Base-by-base conservation (phyloP, 2,888 invertebrate species). In the Leptura quadrifasciata region DNA sequence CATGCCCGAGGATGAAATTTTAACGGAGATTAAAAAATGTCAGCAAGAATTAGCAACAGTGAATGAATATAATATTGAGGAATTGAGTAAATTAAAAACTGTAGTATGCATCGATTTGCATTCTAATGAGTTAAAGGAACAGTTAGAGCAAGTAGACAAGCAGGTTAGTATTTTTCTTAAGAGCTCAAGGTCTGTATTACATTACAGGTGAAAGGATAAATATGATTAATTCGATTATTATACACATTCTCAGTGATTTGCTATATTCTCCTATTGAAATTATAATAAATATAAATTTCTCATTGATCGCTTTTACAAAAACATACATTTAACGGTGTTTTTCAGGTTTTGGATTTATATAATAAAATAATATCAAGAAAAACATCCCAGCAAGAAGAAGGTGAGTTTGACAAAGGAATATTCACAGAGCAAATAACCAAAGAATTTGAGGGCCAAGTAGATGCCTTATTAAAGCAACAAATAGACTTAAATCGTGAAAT, bases 291-390 rank as follows among this genome's bases (percentile, higher is more conserved):
- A n/a, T 31, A 31, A 31, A 31, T 31, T 31, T 31, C 6, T 0
- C 6, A 6, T 31, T 31, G 8, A 31, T 31, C 27, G 27, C 27
- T 31, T 31, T 31, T 31, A 31, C 27, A 5, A 6, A 8, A 31
- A 31, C 27, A 6, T 31, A 31, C 27, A 8, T n/a, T n/a, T n/a
- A n/a, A n/a, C 6, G 27, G 6, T 31, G 27, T 31, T 31, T 84
- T 86, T 35, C 70, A 89, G 89, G 93, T 94, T 76, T 93, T 96
- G 87, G 97, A 97, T 87, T 93, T 95, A 83, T 97, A 97, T 86
- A 95, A 96, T 84, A 95, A 95, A 86, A 93, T 97, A 85, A 93
- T 95, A 0, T 95, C 96, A 83, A 94, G 95, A 86, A 96, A 96
- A 88, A 95, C 96, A 86, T 92, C 95, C 80, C 93, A 94, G 8